Evolutionary conservation across 2,113 vertebrate genomes (phyloP).

Genomic region (Piprites chloris): DNA sequence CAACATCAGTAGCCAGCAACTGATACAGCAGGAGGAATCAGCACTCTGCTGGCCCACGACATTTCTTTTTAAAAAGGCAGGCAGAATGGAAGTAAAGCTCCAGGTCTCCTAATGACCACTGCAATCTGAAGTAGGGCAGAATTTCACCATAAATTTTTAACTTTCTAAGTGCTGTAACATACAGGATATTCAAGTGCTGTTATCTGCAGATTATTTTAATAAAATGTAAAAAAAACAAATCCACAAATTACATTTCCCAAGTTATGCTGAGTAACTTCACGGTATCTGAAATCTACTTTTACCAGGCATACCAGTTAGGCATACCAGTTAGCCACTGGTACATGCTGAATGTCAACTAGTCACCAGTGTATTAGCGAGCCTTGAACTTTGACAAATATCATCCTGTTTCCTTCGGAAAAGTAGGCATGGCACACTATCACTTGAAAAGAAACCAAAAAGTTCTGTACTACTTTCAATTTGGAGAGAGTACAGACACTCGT

Average conservation of each 20-base stretch:
- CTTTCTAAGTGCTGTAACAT: background rate
- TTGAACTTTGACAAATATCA: constrained; percentile 7
- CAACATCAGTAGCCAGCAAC: background rate
- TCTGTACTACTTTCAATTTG: constrained; percentile 83
- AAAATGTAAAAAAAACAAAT: background rate
- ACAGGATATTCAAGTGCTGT: background rate
- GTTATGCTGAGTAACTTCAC: background rate
- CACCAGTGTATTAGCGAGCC: background rate
- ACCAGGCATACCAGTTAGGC: background rate
- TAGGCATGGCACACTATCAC: constrained; percentile 85
- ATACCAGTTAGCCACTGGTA: background rate
- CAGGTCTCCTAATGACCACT: background rate
- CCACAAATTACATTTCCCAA: background rate
- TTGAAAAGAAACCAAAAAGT: constrained; percentile 80
- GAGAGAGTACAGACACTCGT: constrained; percentile 83
- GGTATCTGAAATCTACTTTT: background rate
- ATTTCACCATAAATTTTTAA: background rate
- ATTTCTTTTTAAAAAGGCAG: background rate
- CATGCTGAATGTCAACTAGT: background rate
- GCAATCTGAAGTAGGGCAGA: background rate
- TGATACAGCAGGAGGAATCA: background rate
- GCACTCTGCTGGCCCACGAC: background rate
- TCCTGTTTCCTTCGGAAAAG: constrained; percentile 84
- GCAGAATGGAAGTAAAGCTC: background rate
- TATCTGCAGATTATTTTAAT: background rate